Evolutionary conservation across 2,113 vertebrate species (phyloP).

Genomic region (Ariopsis seemanni): DNA sequence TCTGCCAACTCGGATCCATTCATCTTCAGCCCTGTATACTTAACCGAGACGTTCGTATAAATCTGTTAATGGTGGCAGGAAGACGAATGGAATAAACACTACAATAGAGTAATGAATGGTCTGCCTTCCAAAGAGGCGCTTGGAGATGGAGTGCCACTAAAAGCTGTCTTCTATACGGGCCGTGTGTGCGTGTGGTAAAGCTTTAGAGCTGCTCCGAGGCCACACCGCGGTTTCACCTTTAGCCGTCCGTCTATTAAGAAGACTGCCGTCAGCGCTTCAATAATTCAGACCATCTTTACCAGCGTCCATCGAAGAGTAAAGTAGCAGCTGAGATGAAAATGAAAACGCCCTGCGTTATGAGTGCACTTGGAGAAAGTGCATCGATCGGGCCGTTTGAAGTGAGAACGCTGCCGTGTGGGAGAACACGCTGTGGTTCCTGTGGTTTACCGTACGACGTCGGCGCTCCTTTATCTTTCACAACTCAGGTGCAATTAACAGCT

Average conservation of each 20-base stretch:
- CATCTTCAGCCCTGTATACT: slow-evolving; percentile 30
- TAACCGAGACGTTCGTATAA: slow-evolving; percentile 50
- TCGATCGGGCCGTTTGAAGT: slow-evolving; percentile 44
- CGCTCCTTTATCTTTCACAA: slow-evolving; percentile 17
- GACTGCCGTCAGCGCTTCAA: slow-evolving; percentile 76
- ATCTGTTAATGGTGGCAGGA: slow-evolving; percentile 59
- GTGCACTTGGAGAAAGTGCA: slow-evolving; percentile 58
- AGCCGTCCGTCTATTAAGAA: slow-evolving; percentile 70
- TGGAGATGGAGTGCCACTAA: slow-evolving; percentile 62
- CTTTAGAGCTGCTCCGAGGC: slow-evolving; percentile 63
- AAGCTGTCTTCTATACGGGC: not conserved
- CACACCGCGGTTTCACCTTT: slow-evolving; percentile 75
- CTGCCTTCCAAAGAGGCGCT: slow-evolving; percentile 64
- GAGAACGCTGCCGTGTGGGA: slow-evolving; percentile 28
- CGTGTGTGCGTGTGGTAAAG: slow-evolving; percentile 38
- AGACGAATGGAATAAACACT: slow-evolving; percentile 65
- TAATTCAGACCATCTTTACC: slow-evolving; percentile 80
- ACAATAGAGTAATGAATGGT: slow-evolving; percentile 64
- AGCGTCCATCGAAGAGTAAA: slow-evolving; percentile 71
- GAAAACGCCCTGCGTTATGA: slow-evolving; percentile 67
- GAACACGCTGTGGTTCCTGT: slow-evolving; percentile 37
- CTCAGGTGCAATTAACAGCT: slow-evolving; percentile 36
- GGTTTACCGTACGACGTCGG: slow-evolving; percentile 37
- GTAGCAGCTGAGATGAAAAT: slow-evolving; percentile 71
- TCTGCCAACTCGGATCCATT: slow-evolving; percentile 38